A percentile compares a stretch with the other conserved stretches of the same genome.
Evolutionary conservation across 2,888 invertebrate species (phyloP).

Genomic region (Tubulanus polymorphus): DNA sequence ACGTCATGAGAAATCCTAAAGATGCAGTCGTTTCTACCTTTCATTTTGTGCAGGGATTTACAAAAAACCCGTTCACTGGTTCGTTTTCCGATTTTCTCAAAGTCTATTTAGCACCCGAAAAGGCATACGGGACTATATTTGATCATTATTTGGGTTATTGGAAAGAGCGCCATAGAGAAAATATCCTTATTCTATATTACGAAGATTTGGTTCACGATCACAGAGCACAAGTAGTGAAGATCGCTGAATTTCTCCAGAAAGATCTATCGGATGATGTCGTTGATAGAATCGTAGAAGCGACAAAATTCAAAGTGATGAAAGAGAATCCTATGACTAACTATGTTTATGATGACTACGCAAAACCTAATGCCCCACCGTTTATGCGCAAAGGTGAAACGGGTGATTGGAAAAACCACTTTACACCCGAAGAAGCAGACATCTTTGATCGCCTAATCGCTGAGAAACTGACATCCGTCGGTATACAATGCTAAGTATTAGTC

Average conservation of each 20-base stretch:
- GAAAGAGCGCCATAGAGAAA: constrained; percentile 1
- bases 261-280: not conserved
- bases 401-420: constrained; percentile 1
- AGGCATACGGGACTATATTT: constrained; percentile 10
- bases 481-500: too few relatives aligned
- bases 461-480: too few relatives aligned
- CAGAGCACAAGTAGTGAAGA: constrained; percentile 42
- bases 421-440: not conserved
- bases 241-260: constrained; percentile 65
- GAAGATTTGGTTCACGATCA: constrained; percentile 12
- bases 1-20: constrained; percentile 12
- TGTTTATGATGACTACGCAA: not conserved
- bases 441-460: not conserved
- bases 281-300: not conserved
- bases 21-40: constrained; percentile 12
- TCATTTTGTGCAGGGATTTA: constrained; percentile 12
- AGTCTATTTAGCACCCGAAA: constrained; percentile 2
- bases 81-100: constrained; percentile 9
- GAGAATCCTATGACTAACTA: constrained; percentile 10
- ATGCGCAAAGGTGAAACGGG: not conserved
- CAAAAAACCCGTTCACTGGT: constrained; percentile 1
- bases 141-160: constrained; percentile 10
- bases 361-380: not conserved
- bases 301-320: constrained; percentile 10
- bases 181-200: constrained; percentile 10